Percentiles rank a stretch among this genome's conserved stretches.
Conservation (phyloP, 2,797 vertebrate genomes). For the Orestias chungarensis region DNA sequence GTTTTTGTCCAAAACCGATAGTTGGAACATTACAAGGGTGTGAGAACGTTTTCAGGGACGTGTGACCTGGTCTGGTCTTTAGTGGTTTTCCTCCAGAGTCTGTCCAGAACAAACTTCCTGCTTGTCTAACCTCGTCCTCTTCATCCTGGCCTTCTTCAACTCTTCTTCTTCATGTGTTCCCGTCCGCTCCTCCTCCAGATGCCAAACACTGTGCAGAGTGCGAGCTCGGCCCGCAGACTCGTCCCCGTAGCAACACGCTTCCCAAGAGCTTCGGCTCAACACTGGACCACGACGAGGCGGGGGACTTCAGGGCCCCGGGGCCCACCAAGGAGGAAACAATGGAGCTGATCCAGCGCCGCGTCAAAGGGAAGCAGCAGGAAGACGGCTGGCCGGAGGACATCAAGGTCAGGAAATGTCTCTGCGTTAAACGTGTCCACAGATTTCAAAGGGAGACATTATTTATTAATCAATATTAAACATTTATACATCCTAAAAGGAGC, state of each 20-base stretch:
- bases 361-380: slow-evolving; percentile 90
- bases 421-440: no score
- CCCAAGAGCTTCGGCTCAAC: slow-evolving; percentile 98
- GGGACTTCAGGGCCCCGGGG: slow-evolving; percentile 74
- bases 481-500: no score
- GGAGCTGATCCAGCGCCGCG: slow-evolving; percentile 88
- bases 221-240: slow-evolving; percentile 89
- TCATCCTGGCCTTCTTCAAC: neutral
- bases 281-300: slow-evolving; percentile 85
- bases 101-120: neutral
- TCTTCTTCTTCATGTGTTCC: neutral
- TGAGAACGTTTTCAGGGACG: neutral
- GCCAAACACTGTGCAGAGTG: slow-evolving; percentile 92
- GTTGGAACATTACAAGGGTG: neutral
- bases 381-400: slow-evolving; percentile 93
- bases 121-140: no score
- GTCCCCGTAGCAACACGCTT: slow-evolving; percentile 96
- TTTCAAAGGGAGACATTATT: no score
- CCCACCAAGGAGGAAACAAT: slow-evolving; percentile 90
- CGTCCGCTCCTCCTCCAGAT: slow-evolving; percentile 73
- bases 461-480: no score
- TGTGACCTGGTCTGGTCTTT: no score
- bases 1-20: neutral
- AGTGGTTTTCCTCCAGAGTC: neutral
- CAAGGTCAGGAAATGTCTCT: no score